These are phyloP conservation scores for Ceratosolen fusciceps DNA, from an alignment of 1,140 invertebrate genomes.

Conservation along the genomic window DNA sequence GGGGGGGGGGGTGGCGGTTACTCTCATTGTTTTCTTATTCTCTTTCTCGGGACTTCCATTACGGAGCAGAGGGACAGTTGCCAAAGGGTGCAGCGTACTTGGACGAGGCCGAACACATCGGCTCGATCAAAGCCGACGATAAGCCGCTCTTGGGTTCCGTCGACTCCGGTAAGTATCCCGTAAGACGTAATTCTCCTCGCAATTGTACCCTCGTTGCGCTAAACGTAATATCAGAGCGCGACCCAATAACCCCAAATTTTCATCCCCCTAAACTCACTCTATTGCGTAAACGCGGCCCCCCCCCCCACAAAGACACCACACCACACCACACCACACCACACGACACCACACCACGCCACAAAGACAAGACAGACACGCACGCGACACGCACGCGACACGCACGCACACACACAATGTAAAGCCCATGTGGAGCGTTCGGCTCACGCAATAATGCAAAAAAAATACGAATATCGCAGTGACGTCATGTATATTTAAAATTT, in stretches of 20 bases:
- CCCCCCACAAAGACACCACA: too few relatives aligned
- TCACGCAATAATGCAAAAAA: neutral
- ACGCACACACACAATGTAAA: too few relatives aligned
- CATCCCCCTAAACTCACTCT: too few relatives aligned
- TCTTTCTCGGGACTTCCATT: constrained; percentile 1
- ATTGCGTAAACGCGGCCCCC: too few relatives aligned
- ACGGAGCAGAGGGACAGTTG: constrained; percentile 81
- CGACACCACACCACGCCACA: too few relatives aligned
- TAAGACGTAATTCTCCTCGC: neutral
- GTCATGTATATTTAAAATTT: constrained; percentile 14
- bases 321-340: too few relatives aligned
- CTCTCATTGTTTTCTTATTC: too few relatives aligned
- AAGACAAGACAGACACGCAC: neutral
- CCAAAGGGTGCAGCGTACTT: constrained; percentile 83
- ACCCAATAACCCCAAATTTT: too few relatives aligned
- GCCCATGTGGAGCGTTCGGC: neutral
- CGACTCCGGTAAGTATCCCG: constrained; percentile 73
- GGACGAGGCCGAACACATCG: constrained; percentile 73
- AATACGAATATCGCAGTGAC: neutral
- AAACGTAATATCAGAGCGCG: too few relatives aligned
- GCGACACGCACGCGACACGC: too few relatives aligned
- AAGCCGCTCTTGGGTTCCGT: constrained; percentile 75
- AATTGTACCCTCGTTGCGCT: neutral
- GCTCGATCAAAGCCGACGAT: constrained; percentile 68
- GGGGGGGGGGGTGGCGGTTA: neutral